These are phyloP conservation scores for Ophiodon elongatus DNA, from an alignment of 2,113 vertebrate genomes.

Conservation along the genomic window DNA sequence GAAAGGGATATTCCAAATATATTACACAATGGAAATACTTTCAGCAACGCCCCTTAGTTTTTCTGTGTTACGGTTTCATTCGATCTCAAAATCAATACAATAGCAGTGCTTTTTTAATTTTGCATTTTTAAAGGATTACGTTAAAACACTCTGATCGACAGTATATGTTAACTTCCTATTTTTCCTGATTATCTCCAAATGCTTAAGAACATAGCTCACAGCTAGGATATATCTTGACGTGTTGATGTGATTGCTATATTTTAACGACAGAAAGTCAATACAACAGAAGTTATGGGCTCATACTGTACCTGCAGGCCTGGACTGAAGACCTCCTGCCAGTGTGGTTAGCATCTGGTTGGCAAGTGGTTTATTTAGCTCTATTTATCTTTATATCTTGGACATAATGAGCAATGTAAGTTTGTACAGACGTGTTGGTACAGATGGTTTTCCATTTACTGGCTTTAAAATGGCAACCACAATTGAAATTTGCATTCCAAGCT, in stretches of 20 bases:
- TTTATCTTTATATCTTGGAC: neutral
- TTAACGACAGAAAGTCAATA: neutral
- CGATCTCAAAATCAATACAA: neutral
- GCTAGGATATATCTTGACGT: neutral
- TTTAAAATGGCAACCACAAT: neutral
- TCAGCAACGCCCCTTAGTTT: neutral
- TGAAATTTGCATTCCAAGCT: neutral
- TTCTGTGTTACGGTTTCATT: neutral
- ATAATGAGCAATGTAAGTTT: neutral
- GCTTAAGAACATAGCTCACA: neutral
- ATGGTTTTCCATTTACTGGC: neutral
- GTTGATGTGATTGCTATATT: neutral
- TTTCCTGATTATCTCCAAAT: neutral
- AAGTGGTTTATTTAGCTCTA: neutral
- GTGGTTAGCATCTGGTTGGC: neutral
- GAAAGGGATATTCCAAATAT: constrained; percentile 49
- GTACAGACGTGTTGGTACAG: neutral
- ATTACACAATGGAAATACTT: neutral
- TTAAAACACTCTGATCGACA: neutral
- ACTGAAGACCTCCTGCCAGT: neutral
- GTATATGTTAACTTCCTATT: neutral
- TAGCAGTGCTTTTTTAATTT: neutral
- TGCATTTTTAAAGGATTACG: neutral
- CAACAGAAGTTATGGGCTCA: neutral
- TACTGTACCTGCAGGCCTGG: neutral